Conservation (phyloP, 2,888 invertebrate species). For the Tanypteryx hageni region DNA sequence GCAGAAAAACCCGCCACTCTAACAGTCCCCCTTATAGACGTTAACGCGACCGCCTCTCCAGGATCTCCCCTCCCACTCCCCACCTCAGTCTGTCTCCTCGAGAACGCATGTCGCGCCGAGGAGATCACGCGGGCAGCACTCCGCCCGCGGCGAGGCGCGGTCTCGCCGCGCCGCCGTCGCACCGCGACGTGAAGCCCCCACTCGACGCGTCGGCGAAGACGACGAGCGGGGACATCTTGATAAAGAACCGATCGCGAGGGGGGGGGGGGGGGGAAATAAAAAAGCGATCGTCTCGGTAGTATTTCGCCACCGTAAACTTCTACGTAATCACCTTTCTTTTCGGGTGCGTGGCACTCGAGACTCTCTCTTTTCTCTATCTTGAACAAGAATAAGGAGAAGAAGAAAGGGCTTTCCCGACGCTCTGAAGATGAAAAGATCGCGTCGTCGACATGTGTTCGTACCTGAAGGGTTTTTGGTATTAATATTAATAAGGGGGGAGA, state of each 20-base stretch:
- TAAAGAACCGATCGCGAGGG: too few species aligned
- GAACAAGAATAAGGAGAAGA: not conserved
- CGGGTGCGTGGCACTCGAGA: not conserved
- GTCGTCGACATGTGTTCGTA: not conserved
- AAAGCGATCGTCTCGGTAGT: not conserved
- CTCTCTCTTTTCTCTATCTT: not conserved
- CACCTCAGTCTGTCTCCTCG: not conserved
- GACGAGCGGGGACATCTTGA: too few species aligned
- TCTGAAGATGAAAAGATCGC: not conserved
- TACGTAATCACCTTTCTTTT: not conserved
- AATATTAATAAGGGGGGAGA: conserved; percentile 25
- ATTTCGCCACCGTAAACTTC: not conserved
- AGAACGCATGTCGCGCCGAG: too few species aligned
- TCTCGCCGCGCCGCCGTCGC: too few species aligned
- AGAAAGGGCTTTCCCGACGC: conserved; percentile 13
- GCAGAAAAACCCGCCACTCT: not conserved
- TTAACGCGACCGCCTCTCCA: conserved; percentile 7
- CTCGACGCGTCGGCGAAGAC: too few species aligned
- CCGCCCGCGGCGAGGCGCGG: too few species aligned
- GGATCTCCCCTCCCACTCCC: not conserved
- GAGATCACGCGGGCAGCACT: too few species aligned
- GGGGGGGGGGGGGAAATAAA: too few species aligned
- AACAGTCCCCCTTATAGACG: not conserved
- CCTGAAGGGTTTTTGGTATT: not conserved
- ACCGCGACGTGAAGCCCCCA: too few species aligned